Evolutionary conservation across 2,888 invertebrate genomes (phyloP).

Genomic region (Mythimna impura): DNA sequence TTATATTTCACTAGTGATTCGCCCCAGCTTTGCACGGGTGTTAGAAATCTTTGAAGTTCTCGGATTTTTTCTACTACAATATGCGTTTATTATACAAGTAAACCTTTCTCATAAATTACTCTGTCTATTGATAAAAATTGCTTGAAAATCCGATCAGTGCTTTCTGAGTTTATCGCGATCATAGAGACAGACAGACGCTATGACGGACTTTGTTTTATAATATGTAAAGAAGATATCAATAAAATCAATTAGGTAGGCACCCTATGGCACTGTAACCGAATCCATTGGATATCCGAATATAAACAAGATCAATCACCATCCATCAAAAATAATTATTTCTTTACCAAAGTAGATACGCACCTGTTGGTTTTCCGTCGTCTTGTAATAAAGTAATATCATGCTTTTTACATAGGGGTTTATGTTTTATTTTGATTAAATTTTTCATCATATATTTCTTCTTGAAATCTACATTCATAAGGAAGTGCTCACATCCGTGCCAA

Average conservation of each 20-base stretch:
- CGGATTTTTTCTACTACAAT: too few relatives aligned
- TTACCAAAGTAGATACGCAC: conserved; percentile 6
- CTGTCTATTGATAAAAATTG: too few relatives aligned
- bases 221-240: neutral
- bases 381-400: neutral
- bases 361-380: conserved; percentile 17
- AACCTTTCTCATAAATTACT: too few relatives aligned
- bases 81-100: too few relatives aligned
- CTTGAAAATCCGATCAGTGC: too few relatives aligned
- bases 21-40: too few relatives aligned
- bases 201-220: too few relatives aligned
- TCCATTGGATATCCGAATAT: conserved; percentile 3
- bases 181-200: too few relatives aligned
- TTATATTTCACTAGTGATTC: too few relatives aligned
- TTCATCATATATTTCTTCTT: neutral
- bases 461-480: neutral
- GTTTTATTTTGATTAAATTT: conserved; percentile 30
- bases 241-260: neutral
- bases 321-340: conserved; percentile 41
- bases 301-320: conserved; percentile 46
- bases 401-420: conserved; percentile 3
- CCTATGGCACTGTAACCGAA: neutral
- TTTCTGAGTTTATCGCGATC: too few relatives aligned
- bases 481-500: neutral
- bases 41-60: too few relatives aligned